phyloP scores from a whole-genome alignment of 35 echinoderm and acorn worm genomes.

The Amphiura filiformis region DNA sequence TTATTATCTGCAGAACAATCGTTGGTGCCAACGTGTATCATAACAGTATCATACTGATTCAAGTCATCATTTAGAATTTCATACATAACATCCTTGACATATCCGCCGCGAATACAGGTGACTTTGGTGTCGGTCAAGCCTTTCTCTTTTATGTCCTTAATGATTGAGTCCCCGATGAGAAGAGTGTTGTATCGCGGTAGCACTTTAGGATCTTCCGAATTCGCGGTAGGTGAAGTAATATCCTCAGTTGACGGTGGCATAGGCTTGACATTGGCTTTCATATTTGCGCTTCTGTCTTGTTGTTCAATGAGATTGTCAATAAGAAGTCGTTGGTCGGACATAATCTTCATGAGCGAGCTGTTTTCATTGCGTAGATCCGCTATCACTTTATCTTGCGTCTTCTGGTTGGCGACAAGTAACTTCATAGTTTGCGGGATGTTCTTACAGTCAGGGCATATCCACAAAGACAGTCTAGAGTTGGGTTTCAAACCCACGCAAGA shows the following conservation, averaged over 20 bases:
- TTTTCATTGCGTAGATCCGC: neutral
- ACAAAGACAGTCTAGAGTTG: neutral
- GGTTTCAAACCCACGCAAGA: neutral
- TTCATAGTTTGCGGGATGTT: neutral
- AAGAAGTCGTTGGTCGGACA: neutral
- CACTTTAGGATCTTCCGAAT: no score
- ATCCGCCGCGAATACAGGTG: neutral
- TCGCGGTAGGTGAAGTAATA: neutral
- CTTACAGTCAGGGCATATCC: neutral
- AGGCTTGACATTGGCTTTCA: no score
- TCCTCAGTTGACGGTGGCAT: neutral
- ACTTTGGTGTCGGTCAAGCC: neutral
- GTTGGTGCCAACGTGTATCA: neutral
- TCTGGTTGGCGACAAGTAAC: neutral
- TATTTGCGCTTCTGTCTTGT: neutral
- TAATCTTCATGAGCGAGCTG: neutral
- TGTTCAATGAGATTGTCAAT: neutral
- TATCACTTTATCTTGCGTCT: neutral
- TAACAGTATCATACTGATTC: neutral
- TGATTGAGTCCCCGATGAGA: neutral
- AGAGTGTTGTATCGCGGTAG: neutral
- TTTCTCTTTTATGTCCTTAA: neutral
- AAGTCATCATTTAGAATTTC: neutral
- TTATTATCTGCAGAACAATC: neutral
- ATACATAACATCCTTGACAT: neutral